A percentile compares a stretch with the other conserved stretches of the same genome.
phyloP scores from a whole-genome alignment of 2,888 invertebrate species.

The Pterobdella sp. region DNA sequence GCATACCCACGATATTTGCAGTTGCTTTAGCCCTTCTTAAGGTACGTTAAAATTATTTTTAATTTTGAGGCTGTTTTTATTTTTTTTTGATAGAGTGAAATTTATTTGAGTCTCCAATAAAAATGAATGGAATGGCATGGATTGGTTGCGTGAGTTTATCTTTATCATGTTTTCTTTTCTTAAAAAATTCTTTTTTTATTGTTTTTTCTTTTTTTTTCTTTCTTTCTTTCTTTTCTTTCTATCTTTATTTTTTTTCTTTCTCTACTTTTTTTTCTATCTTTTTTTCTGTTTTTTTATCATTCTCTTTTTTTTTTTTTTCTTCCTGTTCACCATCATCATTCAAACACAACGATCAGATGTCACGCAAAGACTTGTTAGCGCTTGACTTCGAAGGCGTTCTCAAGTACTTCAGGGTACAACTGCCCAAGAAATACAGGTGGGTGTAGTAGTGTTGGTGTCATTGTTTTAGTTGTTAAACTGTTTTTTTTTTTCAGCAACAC shows the following conservation, averaged over 20 bases:
- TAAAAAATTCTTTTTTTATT: too few species aligned
- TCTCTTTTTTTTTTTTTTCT: neutral
- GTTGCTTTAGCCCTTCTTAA: conserved; percentile 85
- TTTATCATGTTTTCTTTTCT: too few species aligned
- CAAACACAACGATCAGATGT: conserved; percentile 39
- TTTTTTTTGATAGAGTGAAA: too few species aligned
- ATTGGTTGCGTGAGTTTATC: too few species aligned
- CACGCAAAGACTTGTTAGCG: conserved; percentile 78
- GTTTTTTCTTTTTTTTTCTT: neutral
- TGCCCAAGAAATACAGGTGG: conserved; percentile 84
- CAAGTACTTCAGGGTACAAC: conserved; percentile 91
- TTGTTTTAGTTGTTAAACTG: too few species aligned
- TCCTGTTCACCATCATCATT: conserved; percentile 13
- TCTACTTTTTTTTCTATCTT: neutral
- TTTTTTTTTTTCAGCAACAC: too few species aligned
- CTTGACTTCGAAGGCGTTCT: conserved; percentile 94
- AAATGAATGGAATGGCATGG: too few species aligned
- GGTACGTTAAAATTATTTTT: conserved; percentile 55
- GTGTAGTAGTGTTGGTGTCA: conserved; percentile 43
- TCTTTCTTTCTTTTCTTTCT: neutral
- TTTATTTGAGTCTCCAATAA: too few species aligned
- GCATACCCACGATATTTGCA: conserved; percentile 89
- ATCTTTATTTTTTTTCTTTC: neutral
- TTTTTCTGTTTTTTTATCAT: neutral
- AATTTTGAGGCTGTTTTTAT: too few species aligned